Conservation (phyloP, 64 coral and sea anemone species). For the Cladopsammia gracilis region DNA sequence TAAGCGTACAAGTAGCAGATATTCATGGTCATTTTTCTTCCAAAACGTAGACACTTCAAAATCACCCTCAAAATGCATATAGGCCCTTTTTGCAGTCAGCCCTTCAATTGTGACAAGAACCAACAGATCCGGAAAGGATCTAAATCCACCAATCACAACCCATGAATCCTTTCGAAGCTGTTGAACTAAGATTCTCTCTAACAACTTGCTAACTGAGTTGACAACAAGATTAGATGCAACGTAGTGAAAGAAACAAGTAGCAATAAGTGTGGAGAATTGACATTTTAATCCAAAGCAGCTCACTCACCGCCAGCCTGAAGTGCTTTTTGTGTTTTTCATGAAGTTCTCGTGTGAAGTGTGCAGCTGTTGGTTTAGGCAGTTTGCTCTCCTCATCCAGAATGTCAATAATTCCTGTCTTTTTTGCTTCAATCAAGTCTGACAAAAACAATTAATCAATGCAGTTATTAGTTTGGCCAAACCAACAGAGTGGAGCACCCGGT, state of each 20-base stretch:
- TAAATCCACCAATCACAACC: too few species aligned
- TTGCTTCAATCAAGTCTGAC: conserved; percentile 90
- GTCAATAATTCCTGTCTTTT: conserved; percentile 94
- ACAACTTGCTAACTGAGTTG: too few species aligned
- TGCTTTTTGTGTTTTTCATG: conserved; percentile 96
- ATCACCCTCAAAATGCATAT: too few species aligned
- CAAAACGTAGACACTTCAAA: too few species aligned
- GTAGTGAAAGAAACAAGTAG: neutral
- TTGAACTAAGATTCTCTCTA: too few species aligned
- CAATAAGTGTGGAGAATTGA: neutral
- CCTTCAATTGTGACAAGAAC: too few species aligned
- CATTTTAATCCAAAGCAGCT: neutral
- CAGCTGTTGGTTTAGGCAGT: conserved; percentile 90
- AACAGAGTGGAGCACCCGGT: neutral
- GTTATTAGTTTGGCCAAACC: neutral
- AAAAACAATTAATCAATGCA: neutral
- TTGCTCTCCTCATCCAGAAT: conserved; percentile 99
- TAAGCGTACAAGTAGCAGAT: too few species aligned
- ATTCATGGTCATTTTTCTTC: too few species aligned
- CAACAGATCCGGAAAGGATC: too few species aligned
- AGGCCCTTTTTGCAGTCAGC: too few species aligned
- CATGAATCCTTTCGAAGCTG: too few species aligned
- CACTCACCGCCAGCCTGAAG: conserved; percentile 87
- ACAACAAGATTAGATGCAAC: too few species aligned
- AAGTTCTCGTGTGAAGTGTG: conserved; percentile 96